Evolutionary conservation across 64 coral and sea anemone genomes (phyloP), one percentile per base, ranked within the genome.

Genomic region (Montipora sp.): DNA sequence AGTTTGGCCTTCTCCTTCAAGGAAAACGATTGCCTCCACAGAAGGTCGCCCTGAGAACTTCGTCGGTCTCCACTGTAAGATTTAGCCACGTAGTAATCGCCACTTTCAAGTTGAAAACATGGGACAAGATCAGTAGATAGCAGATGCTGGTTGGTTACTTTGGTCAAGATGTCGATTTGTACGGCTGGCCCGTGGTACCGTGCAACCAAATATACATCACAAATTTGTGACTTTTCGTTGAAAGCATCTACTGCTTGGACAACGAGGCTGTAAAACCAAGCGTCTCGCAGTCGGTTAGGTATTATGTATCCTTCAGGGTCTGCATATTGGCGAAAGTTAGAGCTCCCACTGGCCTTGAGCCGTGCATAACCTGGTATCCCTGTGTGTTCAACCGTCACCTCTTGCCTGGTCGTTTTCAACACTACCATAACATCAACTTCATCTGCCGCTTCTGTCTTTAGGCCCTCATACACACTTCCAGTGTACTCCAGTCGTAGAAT

Each of bases 21-120:
- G 53, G 89, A 95, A 92, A 92, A 95, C 12, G 94, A 95, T 51
- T 59, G 89, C 66, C 93, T 60, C 94, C 89, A 95, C 27, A 95
- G 83, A 13, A 81, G 13, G 3, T 75, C 16, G 58, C 4, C 51
- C 48, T 77, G 44, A 73, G 75, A 79, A 15, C 21, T 18, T 51
- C 5, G 1, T n/a, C 43, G 14, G 19, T 8, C 7, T 10, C 51
- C 15, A 53, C 18, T 68, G 7, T 63, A 63, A 0, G 53, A 59
- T 47, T 94, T 94, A 6, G 93, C 49, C 21, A 94, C 94, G 51
- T 75, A 71, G 66, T 91, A 90, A 19, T 88, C 51, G 15, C 63
- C 76, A 20, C 75, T 4, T 51, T 11, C 22, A 63, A 65, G 63
- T 15, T 80, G n/a, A 87, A 95, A 88, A 12, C 88, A 89, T 45